phyloP scores from a whole-genome alignment of 2,888 invertebrate genomes.

The Agriotes lineatus region DNA sequence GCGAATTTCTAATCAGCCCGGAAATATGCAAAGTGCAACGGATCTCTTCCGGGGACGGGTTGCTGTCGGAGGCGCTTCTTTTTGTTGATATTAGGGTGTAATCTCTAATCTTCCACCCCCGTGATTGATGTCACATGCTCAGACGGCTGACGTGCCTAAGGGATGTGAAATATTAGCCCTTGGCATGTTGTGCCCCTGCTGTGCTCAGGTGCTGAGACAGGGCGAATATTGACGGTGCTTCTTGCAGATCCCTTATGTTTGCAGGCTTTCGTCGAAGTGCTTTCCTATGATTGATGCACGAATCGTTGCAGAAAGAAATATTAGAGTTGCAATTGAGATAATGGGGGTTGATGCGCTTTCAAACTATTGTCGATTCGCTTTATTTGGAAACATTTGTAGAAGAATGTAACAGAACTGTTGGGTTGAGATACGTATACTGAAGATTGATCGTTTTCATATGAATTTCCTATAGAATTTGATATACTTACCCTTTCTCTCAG shows the following conservation, averaged over 20 bases:
- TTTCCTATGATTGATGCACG: slow-evolving; percentile 35
- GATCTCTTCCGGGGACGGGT: slow-evolving; percentile 15
- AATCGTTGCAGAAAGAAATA: slow-evolving; percentile 27
- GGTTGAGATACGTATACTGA: too few relatives aligned
- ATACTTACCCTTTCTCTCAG: too few relatives aligned
- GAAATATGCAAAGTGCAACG: slow-evolving; percentile 21
- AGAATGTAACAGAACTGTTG: too few relatives aligned
- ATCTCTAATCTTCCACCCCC: slow-evolving; percentile 54
- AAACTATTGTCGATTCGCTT: too few relatives aligned
- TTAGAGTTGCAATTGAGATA: slow-evolving; percentile 14
- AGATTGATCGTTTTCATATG: too few relatives aligned
- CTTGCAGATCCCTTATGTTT: slow-evolving; percentile 38
- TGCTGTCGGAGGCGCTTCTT: slow-evolving; percentile 28
- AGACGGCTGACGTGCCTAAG: slow-evolving; percentile 54
- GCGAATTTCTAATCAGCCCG: slow-evolving; percentile 20
- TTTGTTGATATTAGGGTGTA: slow-evolving; percentile 48
- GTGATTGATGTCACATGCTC: slow-evolving; percentile 57
- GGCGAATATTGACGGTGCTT: slow-evolving; percentile 45
- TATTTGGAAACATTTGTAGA: too few relatives aligned
- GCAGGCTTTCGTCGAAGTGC: slow-evolving; percentile 33
- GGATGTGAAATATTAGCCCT: slow-evolving; percentile 54
- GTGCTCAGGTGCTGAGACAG: slow-evolving; percentile 51
- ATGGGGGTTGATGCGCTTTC: too few relatives aligned
- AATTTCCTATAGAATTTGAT: too few relatives aligned
- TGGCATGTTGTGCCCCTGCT: slow-evolving; percentile 47